Evolutionary conservation across 2,888 invertebrate species (phyloP).

Genomic region (Phymatocera aterrima): DNA sequence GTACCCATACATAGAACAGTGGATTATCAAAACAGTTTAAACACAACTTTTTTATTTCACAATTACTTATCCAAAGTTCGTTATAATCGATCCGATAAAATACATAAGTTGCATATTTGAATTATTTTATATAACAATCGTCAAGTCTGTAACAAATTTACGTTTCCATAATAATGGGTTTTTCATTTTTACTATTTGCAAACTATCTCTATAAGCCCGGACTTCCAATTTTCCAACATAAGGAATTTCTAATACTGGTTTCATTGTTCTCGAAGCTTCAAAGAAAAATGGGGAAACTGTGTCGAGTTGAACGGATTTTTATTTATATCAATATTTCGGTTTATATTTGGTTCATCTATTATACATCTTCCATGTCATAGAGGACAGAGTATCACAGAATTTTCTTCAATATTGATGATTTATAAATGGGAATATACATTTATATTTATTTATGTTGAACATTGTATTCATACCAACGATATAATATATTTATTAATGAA

Average conservation of each 20-base stretch:
- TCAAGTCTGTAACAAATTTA: not conserved
- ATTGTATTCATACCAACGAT: not conserved
- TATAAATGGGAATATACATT: conserved; percentile 15
- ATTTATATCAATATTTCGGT: not conserved
- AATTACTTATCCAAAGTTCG: not conserved
- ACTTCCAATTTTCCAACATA: not conserved
- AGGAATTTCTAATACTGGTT: not conserved
- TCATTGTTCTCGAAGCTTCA: not conserved
- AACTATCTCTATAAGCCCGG: not conserved
- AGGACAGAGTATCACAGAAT: conserved; percentile 34
- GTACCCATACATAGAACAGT: not conserved
- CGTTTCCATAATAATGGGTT: conserved; percentile 13
- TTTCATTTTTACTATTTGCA: not conserved
- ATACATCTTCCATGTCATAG: conserved; percentile 13
- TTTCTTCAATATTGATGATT: conserved; percentile 18
- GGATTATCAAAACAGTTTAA: conserved; percentile 1
- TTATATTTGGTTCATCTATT: not conserved
- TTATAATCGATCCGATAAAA: not conserved
- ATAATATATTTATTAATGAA: conserved; percentile 3
- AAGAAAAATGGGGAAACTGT: not conserved
- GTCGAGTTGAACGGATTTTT: not conserved
- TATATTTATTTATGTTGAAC: not conserved
- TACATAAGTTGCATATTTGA: not conserved
- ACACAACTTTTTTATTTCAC: not conserved
- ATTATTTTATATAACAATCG: not conserved